phyloP scores from a whole-genome alignment of 1,140 invertebrate genomes.

The Prorops nasuta region DNA sequence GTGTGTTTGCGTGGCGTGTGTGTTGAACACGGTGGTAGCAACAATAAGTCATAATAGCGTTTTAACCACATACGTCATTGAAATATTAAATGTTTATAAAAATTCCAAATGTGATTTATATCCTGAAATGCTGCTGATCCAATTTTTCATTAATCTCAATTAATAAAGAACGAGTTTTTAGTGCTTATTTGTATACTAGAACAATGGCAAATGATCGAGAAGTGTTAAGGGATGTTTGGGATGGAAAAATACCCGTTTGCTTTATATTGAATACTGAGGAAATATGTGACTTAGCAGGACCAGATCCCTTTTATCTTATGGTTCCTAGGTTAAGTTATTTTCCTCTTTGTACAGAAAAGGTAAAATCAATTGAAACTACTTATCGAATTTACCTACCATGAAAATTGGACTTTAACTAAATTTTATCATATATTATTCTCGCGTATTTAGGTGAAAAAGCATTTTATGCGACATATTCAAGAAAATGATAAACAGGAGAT shows the following conservation, averaged over 20 bases:
- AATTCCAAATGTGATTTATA: no score
- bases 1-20: no score
- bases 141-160: no score
- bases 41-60: no score
- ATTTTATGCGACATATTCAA: slow-evolving; percentile 81
- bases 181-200: no score
- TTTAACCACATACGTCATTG: no score
- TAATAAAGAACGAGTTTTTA: no score
- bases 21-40: no score
- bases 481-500: slow-evolving; percentile 83
- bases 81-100: no score
- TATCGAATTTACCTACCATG: not conserved
- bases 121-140: no score
- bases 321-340: slow-evolving; percentile 94
- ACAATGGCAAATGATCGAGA: slow-evolving; percentile 89
- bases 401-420: slow-evolving; percentile 1
- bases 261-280: slow-evolving; percentile 87
- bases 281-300: slow-evolving; percentile 80
- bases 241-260: slow-evolving; percentile 88
- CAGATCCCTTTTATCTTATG: slow-evolving; percentile 93
- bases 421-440: slow-evolving; percentile 13
- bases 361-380: no score
- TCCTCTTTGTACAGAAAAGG: slow-evolving; percentile 93
- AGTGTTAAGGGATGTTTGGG: slow-evolving; percentile 92
- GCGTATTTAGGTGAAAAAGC: slow-evolving; percentile 75